Percentiles rank a stretch among this genome's conserved stretches.
phyloP scores from a whole-genome alignment of 2,113 vertebrate species.

The Eretmochelys imbricata region DNA sequence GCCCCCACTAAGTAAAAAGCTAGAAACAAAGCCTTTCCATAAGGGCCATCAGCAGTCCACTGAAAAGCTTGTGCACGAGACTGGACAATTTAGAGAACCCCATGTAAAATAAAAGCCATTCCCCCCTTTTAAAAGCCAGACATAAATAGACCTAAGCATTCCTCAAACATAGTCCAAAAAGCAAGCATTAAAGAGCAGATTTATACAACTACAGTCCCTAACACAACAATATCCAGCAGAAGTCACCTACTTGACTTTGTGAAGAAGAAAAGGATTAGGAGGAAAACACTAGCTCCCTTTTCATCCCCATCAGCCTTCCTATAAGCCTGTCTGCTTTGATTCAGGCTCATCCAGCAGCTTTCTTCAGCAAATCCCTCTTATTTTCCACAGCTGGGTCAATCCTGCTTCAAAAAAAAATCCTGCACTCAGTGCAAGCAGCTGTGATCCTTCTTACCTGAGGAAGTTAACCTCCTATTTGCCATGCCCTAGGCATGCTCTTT shows the following conservation, averaged over 20 bases:
- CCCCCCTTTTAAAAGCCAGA: not conserved
- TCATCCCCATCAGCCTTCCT: not conserved
- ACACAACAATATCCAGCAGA: not conserved
- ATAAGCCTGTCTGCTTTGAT: not conserved
- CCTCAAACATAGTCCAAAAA: not conserved
- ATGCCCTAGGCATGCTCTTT: not conserved
- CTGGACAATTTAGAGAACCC: not conserved
- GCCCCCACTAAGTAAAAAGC: rapidly evolving
- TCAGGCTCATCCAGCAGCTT: not conserved
- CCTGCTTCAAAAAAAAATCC: not conserved
- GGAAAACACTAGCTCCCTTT: not conserved
- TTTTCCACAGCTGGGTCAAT: not conserved
- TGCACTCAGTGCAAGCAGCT: not conserved
- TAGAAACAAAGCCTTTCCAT: rapidly evolving
- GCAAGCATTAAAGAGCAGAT: rapidly evolving
- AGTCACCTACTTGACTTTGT: rapidly evolving
- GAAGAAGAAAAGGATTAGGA: not conserved
- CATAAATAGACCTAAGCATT: not conserved
- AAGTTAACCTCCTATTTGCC: not conserved
- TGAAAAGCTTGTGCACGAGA: not conserved
- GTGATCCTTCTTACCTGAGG: not conserved
- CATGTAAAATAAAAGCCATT: not conserved
- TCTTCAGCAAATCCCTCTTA: rapidly evolving
- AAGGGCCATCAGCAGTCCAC: not conserved
- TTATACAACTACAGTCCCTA: not conserved